Percentiles rank a stretch among this genome's conserved stretches.
phyloP scores from a whole-genome alignment of 2,113 vertebrate species.

The Apistogramma diplotaenia region DNA sequence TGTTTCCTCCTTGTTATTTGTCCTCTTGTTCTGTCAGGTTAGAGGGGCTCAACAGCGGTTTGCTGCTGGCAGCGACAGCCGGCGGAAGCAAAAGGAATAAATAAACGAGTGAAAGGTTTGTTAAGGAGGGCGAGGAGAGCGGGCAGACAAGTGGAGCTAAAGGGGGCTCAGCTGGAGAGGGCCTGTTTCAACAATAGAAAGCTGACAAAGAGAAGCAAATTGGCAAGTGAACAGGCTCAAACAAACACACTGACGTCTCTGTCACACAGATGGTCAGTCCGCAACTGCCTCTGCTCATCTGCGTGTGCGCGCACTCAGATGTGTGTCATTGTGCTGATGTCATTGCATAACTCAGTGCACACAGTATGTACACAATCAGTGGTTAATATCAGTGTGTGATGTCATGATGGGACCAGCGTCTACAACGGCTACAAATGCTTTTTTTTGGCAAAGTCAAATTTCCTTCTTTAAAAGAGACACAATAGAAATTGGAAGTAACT shows the following conservation, averaged over 20 bases:
- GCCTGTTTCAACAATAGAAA: constrained; percentile 32
- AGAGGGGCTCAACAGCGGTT: not conserved
- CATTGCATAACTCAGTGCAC: not conserved
- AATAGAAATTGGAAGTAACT: not conserved
- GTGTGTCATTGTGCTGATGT: not conserved
- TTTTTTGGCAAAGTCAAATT: not conserved
- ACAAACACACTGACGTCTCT: constrained; percentile 23
- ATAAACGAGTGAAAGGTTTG: constrained; percentile 48
- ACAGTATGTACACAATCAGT: not conserved
- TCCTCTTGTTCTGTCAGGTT: constrained; percentile 1
- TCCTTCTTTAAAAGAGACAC: accelerated
- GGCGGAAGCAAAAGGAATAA: constrained; percentile 12
- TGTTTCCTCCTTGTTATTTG: constrained; percentile 21
- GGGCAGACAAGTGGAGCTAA: constrained; percentile 44
- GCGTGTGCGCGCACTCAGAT: not conserved
- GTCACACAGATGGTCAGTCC: not conserved
- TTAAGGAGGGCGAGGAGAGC: constrained; percentile 16
- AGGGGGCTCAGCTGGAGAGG: constrained; percentile 52
- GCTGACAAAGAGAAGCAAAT: constrained; percentile 52
- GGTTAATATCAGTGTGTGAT: not conserved
- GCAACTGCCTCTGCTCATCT: not conserved
- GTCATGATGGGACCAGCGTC: not conserved
- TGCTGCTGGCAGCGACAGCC: not conserved
- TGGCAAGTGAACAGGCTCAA: constrained; percentile 27
- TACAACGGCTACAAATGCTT: too few species aligned